phyloP scores from a whole-genome alignment of 2,113 vertebrate genomes.

The Charina bottae region DNA sequence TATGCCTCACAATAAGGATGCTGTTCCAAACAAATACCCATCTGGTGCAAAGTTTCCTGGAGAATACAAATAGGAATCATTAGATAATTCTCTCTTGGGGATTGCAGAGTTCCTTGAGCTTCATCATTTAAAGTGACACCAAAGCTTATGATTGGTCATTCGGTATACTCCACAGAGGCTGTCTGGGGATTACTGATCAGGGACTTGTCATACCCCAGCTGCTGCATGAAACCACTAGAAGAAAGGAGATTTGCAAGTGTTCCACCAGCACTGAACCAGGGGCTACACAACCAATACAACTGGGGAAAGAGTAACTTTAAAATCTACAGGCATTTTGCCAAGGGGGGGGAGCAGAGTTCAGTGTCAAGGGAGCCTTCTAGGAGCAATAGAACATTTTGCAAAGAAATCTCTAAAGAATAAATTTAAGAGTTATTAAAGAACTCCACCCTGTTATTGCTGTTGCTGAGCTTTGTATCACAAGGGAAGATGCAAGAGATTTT shows the following conservation, averaged over 20 bases:
- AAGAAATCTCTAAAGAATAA: conserved; percentile 82
- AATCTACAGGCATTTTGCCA: conserved; percentile 79
- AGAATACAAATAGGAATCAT: conserved; percentile 77
- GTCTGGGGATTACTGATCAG: conserved; percentile 80
- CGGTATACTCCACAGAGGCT: conserved; percentile 68
- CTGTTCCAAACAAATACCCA: conserved; percentile 64
- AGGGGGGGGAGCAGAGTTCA: conserved; percentile 72
- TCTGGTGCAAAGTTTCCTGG: conserved; percentile 63
- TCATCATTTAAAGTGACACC: conserved; percentile 62
- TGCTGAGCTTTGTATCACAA: conserved; percentile 85
- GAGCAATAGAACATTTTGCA: conserved; percentile 76
- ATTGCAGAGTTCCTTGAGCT: conserved; percentile 59
- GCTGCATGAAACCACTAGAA: conserved; percentile 81
- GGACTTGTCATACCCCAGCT: conserved; percentile 85
- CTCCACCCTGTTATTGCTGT: conserved; percentile 76
- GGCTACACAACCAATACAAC: conserved; percentile 79
- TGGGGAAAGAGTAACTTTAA: conserved; percentile 77
- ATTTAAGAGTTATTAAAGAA: conserved; percentile 93
- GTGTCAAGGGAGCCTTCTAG: conserved; percentile 74
- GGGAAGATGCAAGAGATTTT: conserved; percentile 87
- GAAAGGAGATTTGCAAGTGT: conserved; percentile 89
- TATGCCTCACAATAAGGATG: conserved; percentile 63
- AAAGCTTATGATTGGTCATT: conserved; percentile 69
- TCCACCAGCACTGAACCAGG: conserved; percentile 81
- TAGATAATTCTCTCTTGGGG: conserved; percentile 69